Percentiles rank a stretch among this genome's conserved stretches.
Evolutionary conservation across 1,140 invertebrate species (phyloP).

Genomic region (Carcinoscorpius rotundicauda): DNA sequence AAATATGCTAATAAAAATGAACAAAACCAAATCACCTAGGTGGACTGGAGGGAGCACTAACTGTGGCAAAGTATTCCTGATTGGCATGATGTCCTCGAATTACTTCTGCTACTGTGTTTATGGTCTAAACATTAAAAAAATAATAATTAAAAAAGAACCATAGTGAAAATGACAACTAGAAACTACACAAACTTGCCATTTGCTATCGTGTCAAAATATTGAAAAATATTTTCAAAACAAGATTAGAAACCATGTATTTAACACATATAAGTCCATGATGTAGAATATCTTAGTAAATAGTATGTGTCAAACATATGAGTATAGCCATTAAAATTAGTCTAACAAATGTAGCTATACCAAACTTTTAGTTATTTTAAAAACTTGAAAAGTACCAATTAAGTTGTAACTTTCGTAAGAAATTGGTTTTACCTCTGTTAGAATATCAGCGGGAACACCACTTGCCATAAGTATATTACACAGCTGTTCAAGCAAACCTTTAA

Average conservation of each 20-base stretch:
- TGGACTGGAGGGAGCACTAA: constrained; percentile 84
- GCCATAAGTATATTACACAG: constrained; percentile 86
- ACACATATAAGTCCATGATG: no score
- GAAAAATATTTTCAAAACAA: no score
- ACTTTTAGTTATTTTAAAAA: background rate
- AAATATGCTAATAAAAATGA: no score
- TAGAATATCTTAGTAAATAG: no score
- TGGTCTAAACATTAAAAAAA: constrained; percentile 45
- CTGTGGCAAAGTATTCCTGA: constrained; percentile 81
- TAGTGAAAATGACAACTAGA: no score
- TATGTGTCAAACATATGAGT: no score
- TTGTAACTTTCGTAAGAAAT: background rate
- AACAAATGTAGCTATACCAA: no score
- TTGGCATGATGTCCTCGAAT: constrained; percentile 81
- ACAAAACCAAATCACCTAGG: constrained; percentile 46
- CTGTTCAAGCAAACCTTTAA: constrained; percentile 52
- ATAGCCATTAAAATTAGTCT: no score
- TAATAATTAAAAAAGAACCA: background rate
- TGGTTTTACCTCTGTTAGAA: constrained; percentile 60
- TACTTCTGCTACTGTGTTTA: constrained; percentile 87
- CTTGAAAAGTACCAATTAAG: background rate
- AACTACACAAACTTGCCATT: no score
- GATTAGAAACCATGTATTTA: no score
- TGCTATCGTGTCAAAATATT: no score
- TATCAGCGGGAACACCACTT: constrained; percentile 88